Conservation (phyloP, 2,888 invertebrate species). For the Leucophenga montana region DNA sequence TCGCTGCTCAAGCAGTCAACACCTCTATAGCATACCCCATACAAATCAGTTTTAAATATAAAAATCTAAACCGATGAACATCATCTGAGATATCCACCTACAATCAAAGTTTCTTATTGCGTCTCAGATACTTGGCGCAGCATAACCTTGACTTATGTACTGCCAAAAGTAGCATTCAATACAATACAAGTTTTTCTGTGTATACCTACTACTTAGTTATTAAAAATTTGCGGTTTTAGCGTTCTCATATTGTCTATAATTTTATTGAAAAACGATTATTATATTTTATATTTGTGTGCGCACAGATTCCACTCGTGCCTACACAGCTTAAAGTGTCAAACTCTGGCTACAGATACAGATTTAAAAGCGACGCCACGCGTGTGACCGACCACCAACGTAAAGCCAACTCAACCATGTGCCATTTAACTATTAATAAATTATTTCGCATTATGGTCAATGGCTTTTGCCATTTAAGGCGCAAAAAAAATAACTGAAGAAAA, state of each 20-base stretch:
- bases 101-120: background rate
- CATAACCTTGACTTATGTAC: background rate
- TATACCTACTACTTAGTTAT: background rate
- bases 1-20: too few relatives aligned
- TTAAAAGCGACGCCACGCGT: too few relatives aligned
- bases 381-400: too few relatives aligned
- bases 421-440: background rate
- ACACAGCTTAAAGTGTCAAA: background rate
- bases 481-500: background rate
- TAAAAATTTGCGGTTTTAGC: background rate
- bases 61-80: background rate
- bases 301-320: background rate
- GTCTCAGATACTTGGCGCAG: background rate
- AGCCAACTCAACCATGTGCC: background rate
- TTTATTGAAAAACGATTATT: too few relatives aligned
- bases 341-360: too few relatives aligned
- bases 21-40: too few relatives aligned
- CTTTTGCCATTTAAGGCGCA: slow-evolving; percentile 12
- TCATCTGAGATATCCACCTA: background rate
- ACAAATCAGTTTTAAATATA: too few relatives aligned
- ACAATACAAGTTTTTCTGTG: background rate
- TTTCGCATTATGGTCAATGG: slow-evolving; percentile 16
- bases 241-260: background rate
- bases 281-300: background rate
- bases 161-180: background rate